Evolutionary conservation across 2,888 invertebrate species (phyloP).

Genomic region (Zygaena filipendulae): DNA sequence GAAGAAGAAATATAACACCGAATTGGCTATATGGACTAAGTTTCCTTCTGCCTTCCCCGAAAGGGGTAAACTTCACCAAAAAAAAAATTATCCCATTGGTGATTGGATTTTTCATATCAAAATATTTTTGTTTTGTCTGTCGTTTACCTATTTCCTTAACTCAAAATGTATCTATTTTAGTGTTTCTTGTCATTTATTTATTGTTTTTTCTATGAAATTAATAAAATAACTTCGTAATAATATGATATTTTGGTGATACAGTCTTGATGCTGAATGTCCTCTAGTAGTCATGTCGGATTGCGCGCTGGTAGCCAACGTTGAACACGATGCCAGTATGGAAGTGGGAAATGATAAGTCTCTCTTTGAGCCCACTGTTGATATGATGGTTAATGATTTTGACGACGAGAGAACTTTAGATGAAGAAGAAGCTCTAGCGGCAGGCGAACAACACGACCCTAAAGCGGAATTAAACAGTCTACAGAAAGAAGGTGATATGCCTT

Average conservation of each 20-base stretch:
- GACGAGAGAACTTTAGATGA: conserved; percentile 97
- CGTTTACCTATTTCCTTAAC: too few species aligned
- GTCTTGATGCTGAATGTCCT: too few species aligned
- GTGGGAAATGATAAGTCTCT: conserved; percentile 69
- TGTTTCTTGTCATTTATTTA: too few species aligned
- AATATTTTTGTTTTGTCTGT: conserved; percentile 62
- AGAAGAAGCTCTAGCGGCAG: conserved; percentile 94
- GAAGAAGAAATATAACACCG: too few species aligned
- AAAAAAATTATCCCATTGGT: too few species aligned
- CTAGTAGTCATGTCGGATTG: conserved; percentile 66
- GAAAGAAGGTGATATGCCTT: conserved; percentile 96
- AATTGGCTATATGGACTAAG: too few species aligned
- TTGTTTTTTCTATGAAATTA: too few species aligned
- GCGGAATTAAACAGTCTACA: conserved; percentile 91
- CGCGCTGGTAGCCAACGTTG: conserved; percentile 64
- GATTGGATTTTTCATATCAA: conserved; percentile 46
- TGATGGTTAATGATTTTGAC: conserved; percentile 98
- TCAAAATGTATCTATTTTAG: too few species aligned
- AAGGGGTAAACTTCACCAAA: too few species aligned
- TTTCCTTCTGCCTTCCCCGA: too few species aligned
- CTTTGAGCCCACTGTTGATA: conserved; percentile 94
- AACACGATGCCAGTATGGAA: conserved; percentile 67
- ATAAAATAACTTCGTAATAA: conserved; percentile 11
- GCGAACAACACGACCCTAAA: conserved; percentile 84
- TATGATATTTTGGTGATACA: conserved; percentile 42